Evolutionary conservation across 2,888 invertebrate species (phyloP), one percentile per base, ranked within the genome.

Genomic region (Urechis unicinctus): DNA sequence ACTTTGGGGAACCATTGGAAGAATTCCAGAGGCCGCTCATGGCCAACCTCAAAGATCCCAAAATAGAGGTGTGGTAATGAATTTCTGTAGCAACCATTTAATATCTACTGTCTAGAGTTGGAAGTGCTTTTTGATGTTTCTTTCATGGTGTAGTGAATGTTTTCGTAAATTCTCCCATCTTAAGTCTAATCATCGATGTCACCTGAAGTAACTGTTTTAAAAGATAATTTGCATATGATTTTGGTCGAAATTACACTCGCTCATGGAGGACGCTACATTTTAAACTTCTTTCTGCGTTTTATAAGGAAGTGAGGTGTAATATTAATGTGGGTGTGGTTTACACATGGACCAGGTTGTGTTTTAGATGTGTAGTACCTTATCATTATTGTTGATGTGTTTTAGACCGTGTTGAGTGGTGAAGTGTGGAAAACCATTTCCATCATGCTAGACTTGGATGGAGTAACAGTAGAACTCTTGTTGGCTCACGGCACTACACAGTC

Each of bases 1-100:
- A 96, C 81, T 85, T 96, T 61, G 93, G 91, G 1, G 95, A 94
- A 78, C 83, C 84, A 66, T 83, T 89, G 17, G 87, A 88, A 52
- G 69, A 73, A 50, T 72, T 75, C 58, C 68, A 71, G 57, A 60
- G 66, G 36, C 72, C 71, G 6, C 60, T 75, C 28, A 68, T 75
- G 67, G 68, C 73, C 1, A 67, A 72, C 53, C 62, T 74, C 44
- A 69, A 73, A 61, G 85, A 87, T 64, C 81, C 78, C 2, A 69
- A 68, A 28, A 75, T 71, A 55, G 68, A 73, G 65, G 76, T 76
- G 52, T 13, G 60, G 25, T 17, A n/a, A n/a, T n/a, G n/a, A n/a
- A n/a, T n/a, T n/a, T n/a, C n/a, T n/a, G n/a, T n/a, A 24, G 9
- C 43, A 43, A 43, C 13, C 43, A 43, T 43, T 43, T 24, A 43